A percentile compares a stretch with the other conserved stretches of the same genome.
These are phyloP conservation scores for Morpho deidamia DNA, from an alignment of 2,888 invertebrate genomes.

Conservation along the genomic window DNA sequence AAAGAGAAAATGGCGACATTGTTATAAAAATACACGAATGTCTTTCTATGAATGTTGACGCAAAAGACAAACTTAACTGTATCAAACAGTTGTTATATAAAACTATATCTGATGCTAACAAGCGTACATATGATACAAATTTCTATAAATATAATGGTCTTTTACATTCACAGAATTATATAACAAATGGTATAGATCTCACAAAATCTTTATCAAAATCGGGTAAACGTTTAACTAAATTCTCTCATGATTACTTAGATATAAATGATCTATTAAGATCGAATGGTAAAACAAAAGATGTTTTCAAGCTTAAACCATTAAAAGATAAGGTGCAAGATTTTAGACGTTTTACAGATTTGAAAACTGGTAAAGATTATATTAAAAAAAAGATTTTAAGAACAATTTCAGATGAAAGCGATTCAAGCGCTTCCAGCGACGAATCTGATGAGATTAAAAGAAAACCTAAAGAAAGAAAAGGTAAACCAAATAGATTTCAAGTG, in stretches of 20 bases:
- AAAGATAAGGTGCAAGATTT: neutral
- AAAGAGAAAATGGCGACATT: neutral
- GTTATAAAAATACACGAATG: constrained; percentile 8
- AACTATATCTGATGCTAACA: neutral
- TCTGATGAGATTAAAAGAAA: neutral
- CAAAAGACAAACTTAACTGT: constrained; percentile 4
- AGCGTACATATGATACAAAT: neutral
- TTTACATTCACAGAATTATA: neutral
- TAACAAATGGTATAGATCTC: neutral
- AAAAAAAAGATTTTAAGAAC: constrained; percentile 14
- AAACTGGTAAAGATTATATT: neutral
- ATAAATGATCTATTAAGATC: constrained; percentile 21
- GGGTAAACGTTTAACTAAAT: neutral
- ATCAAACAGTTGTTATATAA: constrained; percentile 2
- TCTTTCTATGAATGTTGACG: neutral
- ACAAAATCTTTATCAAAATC: neutral
- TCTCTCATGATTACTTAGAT: constrained; percentile 28
- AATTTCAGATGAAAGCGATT: constrained; percentile 5
- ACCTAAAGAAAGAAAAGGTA: neutral
- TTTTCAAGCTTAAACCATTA: constrained; percentile 3
- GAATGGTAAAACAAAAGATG: neutral
- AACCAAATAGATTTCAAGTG: neutral
- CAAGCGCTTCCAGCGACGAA: constrained; percentile 5
- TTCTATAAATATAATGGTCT: neutral
- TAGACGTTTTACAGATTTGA: neutral